Conservation (phyloP, 2,797 vertebrate genomes). For the Gobio occitaniae region DNA sequence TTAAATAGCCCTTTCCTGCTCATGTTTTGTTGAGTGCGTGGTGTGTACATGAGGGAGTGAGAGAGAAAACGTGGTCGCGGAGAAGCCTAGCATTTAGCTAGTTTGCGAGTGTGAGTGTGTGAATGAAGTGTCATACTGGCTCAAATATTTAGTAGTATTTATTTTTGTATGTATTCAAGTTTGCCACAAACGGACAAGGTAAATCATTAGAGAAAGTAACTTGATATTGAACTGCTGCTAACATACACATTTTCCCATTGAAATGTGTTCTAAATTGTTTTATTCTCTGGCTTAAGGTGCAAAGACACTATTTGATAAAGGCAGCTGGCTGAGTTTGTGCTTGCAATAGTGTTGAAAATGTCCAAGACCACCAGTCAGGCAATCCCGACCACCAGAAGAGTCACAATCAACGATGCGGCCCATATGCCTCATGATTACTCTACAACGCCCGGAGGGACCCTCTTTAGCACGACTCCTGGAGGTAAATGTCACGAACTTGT, state of each 20-base stretch:
- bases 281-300: constrained; percentile 39
- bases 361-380: constrained; percentile 82
- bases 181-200: constrained; percentile 32
- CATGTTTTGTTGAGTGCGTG: constrained; percentile 51
- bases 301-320: constrained; percentile 32
- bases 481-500: constrained; percentile 68
- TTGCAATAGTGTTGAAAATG: constrained; percentile 68
- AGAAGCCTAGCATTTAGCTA: constrained; percentile 53
- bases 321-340: constrained; percentile 27
- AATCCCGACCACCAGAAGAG: constrained; percentile 81
- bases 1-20: constrained; percentile 56
- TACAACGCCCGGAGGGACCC: constrained; percentile 86
- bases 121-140: constrained; percentile 33
- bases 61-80: constrained; percentile 54
- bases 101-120: constrained; percentile 49
- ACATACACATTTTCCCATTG: background rate
- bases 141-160: constrained; percentile 47
- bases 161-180: constrained; percentile 52
- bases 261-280: background rate
- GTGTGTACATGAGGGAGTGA: constrained; percentile 45
- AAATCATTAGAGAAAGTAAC: background rate
- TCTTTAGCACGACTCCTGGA: constrained; percentile 90
- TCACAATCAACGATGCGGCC: constrained; percentile 79
- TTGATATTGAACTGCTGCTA: constrained; percentile 5
- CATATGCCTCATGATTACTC: constrained; percentile 86